Evolutionary conservation across 2,797 vertebrate genomes (phyloP).

Genomic region (Limnodromus scolopaceus): DNA sequence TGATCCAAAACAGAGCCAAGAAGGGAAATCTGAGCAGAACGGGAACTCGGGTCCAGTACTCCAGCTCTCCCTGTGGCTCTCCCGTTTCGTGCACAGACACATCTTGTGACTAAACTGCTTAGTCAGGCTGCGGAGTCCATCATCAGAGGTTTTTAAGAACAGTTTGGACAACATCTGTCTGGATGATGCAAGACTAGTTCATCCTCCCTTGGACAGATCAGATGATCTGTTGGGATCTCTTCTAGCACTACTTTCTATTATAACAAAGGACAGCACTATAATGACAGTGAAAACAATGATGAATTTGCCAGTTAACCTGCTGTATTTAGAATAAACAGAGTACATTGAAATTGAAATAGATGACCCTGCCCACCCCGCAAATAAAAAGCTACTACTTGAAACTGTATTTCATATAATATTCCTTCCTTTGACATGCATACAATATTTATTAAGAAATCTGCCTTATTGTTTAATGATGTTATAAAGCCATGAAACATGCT

Average conservation of each 20-base stretch:
- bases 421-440: background rate
- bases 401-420: background rate
- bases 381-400: background rate
- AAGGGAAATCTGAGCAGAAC: background rate
- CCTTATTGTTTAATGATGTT: background rate
- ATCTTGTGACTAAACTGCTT: background rate
- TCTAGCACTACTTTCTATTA: background rate
- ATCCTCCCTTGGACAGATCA: background rate
- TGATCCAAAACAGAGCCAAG: background rate
- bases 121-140: background rate
- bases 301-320: background rate
- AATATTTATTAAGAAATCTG: background rate
- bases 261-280: background rate
- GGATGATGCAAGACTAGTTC: background rate
- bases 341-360: background rate
- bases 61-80: background rate
- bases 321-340: background rate
- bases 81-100: background rate
- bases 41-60: accelerated
- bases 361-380: background rate
- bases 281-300: background rate
- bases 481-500: background rate
- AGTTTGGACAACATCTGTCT: background rate
- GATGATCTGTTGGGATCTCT: background rate
- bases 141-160: background rate